Conservation (phyloP, 2,113 vertebrate genomes). For the Chionis minor region DNA sequence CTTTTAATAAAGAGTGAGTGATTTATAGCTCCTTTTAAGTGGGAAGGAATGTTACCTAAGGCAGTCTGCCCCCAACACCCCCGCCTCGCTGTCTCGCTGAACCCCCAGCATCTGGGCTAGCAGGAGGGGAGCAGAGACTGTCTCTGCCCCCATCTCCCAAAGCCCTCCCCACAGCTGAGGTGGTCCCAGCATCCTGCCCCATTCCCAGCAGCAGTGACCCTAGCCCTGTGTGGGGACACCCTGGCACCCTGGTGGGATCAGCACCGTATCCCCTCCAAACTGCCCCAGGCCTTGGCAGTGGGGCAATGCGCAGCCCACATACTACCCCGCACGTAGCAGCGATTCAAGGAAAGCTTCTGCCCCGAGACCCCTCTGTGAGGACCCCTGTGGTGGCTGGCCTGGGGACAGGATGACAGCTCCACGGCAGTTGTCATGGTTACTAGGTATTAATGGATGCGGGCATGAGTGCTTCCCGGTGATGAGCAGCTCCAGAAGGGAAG, state of each 20-base stretch:
- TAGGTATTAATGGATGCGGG: not conserved
- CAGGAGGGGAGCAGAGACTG: not conserved
- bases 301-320: not conserved
- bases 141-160: not conserved
- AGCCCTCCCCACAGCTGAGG: not conserved
- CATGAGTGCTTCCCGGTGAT: not conserved
- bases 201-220: not conserved
- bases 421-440: conserved; percentile 56
- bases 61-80: conserved; percentile 28
- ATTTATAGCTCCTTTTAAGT: conserved; percentile 64
- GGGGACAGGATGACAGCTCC: conserved; percentile 42
- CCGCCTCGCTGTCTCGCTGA: conserved; percentile 6
- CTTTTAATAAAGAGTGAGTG: conserved; percentile 70
- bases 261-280: not conserved
- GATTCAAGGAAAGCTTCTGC: not conserved
- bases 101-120: conserved; percentile 3
- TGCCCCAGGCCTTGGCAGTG: rapidly evolving
- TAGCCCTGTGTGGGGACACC: not conserved
- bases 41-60: conserved; percentile 67
- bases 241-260: rapidly evolving
- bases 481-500: not conserved
- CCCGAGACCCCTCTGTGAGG: not conserved
- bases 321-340: rapidly evolving
- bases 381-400: conserved; percentile 6
- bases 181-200: not conserved